Conservation (phyloP, 30 jellyfish, hydroid and myxozoan genomes). For the Turritopsis rubra region DNA sequence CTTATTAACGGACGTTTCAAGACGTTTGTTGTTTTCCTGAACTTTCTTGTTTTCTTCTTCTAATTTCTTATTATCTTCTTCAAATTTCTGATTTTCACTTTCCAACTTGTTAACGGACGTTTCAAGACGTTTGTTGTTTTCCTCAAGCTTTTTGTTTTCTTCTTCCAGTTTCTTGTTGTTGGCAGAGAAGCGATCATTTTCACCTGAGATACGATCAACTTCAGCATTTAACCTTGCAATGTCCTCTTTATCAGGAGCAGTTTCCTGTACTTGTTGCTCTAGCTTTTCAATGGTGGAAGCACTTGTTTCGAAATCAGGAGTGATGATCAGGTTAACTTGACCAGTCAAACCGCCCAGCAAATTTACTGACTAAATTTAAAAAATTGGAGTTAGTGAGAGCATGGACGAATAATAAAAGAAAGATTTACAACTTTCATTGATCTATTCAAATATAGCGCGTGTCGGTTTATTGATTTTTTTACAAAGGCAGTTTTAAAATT, state of each 20-base stretch:
- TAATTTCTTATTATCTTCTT: conserved; percentile 61
- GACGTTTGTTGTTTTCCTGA: no score
- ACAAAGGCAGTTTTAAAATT: no score
- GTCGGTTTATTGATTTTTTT: no score
- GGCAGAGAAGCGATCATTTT: conserved; percentile 58
- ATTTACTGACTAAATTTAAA: conserved; percentile 35
- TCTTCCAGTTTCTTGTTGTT: conserved; percentile 57
- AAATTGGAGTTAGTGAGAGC: neutral
- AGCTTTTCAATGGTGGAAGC: conserved; percentile 41
- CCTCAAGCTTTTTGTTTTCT: conserved; percentile 55
- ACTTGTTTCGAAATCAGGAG: conserved; percentile 75
- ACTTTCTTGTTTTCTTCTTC: conserved; percentile 69
- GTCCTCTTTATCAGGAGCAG: conserved; percentile 52
- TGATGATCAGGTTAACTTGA: conserved; percentile 34
- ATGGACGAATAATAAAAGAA: no score
- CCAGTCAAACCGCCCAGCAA: conserved; percentile 79
- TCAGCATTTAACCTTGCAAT: conserved; percentile 55
- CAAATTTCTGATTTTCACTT: conserved; percentile 71
- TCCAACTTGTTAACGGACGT: no score
- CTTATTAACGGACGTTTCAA: no score
- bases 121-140: no score
- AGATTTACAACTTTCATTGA: no score
- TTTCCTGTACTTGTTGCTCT: conserved; percentile 44
- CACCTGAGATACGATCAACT: conserved; percentile 57
- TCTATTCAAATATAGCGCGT: no score